Evolutionary conservation across 2,888 invertebrate genomes (phyloP).

Genomic region (Mellilla xanthometata): DNA sequence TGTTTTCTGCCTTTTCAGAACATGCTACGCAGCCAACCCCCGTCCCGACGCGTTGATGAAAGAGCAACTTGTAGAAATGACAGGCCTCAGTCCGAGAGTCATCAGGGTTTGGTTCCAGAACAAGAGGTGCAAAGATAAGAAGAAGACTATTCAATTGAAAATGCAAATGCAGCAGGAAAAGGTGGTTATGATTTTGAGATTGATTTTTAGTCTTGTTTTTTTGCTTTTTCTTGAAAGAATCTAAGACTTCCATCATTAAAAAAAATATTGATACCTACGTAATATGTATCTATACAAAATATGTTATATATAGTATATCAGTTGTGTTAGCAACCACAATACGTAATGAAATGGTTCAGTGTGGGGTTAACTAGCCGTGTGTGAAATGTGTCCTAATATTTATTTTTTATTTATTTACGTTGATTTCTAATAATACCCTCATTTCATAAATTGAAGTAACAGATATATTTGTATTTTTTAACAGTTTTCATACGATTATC

Average conservation of each 20-base stretch:
- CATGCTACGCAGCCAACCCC: conserved; percentile 98
- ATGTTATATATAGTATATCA: no score
- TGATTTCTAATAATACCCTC: no score
- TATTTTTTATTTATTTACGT: no score
- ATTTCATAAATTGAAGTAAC: background rate
- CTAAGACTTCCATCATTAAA: no score
- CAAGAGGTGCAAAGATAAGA: conserved; percentile 98
- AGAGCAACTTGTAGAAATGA: conserved; percentile 99
- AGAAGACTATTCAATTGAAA: conserved; percentile 97
- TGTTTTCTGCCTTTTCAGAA: conserved; percentile 66
- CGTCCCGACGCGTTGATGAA: conserved; percentile 99
- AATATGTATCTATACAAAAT: no score
- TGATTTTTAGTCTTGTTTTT: background rate
- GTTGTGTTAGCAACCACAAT: no score
- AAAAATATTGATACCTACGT: no score
- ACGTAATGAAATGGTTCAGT: no score
- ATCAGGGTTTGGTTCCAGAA: conserved; percentile 99
- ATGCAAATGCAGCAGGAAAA: conserved; percentile 99
- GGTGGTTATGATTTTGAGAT: conserved; percentile 84
- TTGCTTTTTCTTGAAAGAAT: no score
- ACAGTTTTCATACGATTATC: conserved; percentile 20
- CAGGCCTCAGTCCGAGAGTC: conserved; percentile 97
- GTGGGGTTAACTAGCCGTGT: no score
- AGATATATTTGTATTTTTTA: conserved; percentile 1
- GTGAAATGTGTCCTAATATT: no score